These are phyloP conservation scores for Acheta domesticus DNA, from an alignment of 2,888 invertebrate species.

Conservation along the genomic window DNA sequence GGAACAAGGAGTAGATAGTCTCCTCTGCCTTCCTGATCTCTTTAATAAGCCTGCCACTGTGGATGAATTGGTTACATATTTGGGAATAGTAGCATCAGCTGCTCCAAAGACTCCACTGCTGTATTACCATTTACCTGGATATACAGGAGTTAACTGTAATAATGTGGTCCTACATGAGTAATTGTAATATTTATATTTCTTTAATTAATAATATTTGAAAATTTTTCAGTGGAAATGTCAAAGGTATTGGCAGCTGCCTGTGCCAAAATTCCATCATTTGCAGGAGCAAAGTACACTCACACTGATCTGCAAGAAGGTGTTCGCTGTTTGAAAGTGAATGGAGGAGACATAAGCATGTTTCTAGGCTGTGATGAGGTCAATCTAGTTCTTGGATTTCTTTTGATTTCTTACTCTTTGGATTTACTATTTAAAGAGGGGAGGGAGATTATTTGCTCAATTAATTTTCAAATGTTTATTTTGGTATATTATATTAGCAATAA, in stretches of 20 bases:
- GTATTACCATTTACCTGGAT: constrained; percentile 78
- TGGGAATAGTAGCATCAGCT: constrained; percentile 62
- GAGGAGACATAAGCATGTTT: constrained; percentile 59
- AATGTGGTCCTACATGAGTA: constrained; percentile 36
- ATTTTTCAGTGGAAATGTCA: constrained; percentile 55
- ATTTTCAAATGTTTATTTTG: too few species aligned
- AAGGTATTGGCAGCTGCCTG: constrained; percentile 62
- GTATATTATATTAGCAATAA: too few species aligned
- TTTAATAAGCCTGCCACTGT: constrained; percentile 67
- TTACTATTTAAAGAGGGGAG: background rate
- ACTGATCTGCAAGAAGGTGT: constrained; percentile 66
- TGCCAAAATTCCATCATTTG: constrained; percentile 65
- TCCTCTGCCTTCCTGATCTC: constrained; percentile 71
- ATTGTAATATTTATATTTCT: background rate
- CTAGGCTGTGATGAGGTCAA: constrained; percentile 62
- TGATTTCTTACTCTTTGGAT: too few species aligned
- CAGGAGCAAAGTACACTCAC: constrained; percentile 80
- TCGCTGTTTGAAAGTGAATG: constrained; percentile 55
- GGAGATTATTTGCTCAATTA: too few species aligned
- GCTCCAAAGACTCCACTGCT: constrained; percentile 74
- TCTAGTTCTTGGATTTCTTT: background rate
- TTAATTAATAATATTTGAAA: background rate
- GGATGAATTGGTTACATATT: constrained; percentile 62
- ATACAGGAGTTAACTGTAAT: constrained; percentile 70
- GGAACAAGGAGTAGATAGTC: constrained; percentile 59